Base-by-base conservation (phyloP, 2,113 vertebrate species). In the Aspidoscelis tigris region DNA sequence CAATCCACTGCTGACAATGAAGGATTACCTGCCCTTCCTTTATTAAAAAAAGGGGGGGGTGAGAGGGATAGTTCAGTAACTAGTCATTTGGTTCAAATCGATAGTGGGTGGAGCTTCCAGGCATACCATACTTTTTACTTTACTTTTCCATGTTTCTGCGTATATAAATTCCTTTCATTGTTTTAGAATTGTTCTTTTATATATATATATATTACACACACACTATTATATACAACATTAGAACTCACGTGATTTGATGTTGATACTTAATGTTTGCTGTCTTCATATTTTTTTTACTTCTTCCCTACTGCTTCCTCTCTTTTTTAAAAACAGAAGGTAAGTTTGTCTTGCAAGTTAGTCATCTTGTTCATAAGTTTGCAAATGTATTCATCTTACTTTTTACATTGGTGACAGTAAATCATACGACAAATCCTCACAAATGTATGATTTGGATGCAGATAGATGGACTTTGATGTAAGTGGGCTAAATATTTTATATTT, bases 251-350 rank as follows among this genome's bases (percentile, higher is more conserved):
- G 26, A 73, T 84, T 8, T 26, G 33, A 55, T n/a, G 43, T 4
- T 65, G 50, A 73, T 79, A 14, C 85, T 66, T 90, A 79, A 88
- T 88, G 66, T 84, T 82, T 94, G 80, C 78, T 93, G 44, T 81
- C 70, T 81, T 96, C 90, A 96, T 95, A 90, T 95, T 96, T 89
- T 96, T 92, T 96, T 97, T 58, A 96, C 90, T 96, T 92, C 96
- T 93, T 97, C 78, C 82, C 92, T 92, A 76, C 95, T 97, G 97
- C 98, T 94, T 96, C 95, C 97, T 94, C 73, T 96, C 97, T 94
- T 95, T 92, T 88, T 94, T 96, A 95, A 96, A 33, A 96, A 95
- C 97, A 99, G 99, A 99, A 99, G 99, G 99, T 99, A 99, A 97
- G 98, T 92, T 91, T 96, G 76, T 90, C 53, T 64, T 89, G 88